A percentile compares a stretch with the other conserved stretches of the same genome.
phyloP scores from a whole-genome alignment of 2,797 vertebrate genomes.

The Pipistrellus nathusii region DNA sequence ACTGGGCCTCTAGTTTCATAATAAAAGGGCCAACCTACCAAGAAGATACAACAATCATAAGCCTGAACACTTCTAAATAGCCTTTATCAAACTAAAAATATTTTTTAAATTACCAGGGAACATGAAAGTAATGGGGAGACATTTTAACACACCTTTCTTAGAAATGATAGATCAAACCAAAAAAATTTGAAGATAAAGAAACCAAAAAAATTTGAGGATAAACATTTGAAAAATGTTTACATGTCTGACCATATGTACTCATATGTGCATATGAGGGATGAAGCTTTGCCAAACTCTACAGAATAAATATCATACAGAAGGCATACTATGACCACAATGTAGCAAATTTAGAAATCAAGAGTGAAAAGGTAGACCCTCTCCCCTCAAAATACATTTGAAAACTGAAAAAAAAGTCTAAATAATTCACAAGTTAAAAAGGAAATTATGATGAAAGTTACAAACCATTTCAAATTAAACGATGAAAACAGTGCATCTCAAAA shows the following conservation, averaged over 20 bases:
- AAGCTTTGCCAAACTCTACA: conserved; percentile 15
- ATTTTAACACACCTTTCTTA: conserved; percentile 34
- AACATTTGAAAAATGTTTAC: not conserved
- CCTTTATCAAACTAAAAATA: not conserved
- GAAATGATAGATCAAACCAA: conserved; percentile 15
- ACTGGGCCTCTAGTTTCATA: too few species aligned
- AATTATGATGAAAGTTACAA: conserved; percentile 26
- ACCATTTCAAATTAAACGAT: conserved; percentile 25
- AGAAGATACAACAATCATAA: conserved; percentile 29
- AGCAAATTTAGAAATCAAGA: conserved; percentile 31
- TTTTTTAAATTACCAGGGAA: conserved; percentile 30
- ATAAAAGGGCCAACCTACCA: not conserved
- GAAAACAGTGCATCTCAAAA: conserved; percentile 31
- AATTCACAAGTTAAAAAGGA: not conserved
- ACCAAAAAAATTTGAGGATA: not conserved
- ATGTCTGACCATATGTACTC: not conserved
- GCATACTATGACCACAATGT: not conserved
- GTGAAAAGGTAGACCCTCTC: not conserved
- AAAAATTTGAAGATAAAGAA: not conserved
- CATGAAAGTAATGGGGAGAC: not conserved
- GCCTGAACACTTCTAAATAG: conserved; percentile 9
- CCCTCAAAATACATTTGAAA: not conserved
- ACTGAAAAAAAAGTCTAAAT: not conserved
- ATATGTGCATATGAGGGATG: not conserved
- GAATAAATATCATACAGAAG: not conserved